Conservation (phyloP, 2,888 invertebrate genomes). For the Mesorhabditis sp. region DNA sequence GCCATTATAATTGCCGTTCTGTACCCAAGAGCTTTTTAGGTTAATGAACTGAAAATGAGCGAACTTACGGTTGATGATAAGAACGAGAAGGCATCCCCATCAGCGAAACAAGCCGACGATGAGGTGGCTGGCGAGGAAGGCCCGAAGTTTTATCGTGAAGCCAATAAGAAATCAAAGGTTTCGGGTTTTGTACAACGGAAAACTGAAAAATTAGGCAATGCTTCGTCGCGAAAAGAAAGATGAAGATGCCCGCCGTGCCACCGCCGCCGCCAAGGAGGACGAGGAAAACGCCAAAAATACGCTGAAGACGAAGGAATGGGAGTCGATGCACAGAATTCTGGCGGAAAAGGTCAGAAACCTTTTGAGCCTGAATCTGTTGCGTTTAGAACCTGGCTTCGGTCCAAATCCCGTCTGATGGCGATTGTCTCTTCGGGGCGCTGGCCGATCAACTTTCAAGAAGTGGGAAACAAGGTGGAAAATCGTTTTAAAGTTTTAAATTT, state of each 20-base stretch:
- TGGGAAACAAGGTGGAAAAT: neutral
- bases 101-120: neutral
- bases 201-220: neutral
- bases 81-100: neutral
- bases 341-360: neutral
- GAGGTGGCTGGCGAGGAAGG: neutral
- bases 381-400: neutral
- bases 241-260: neutral
- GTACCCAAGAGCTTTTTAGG: neutral
- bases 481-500: neutral
- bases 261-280: slow-evolving; percentile 2
- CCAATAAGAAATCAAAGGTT: neutral
- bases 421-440: neutral
- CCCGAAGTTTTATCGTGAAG: neutral
- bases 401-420: neutral
- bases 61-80: neutral
- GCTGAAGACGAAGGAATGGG: neutral
- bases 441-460: neutral
- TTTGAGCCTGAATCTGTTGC: neutral
- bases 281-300: neutral
- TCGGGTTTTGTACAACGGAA: neutral
- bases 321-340: neutral
- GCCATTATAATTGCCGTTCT: neutral
- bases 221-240: slow-evolving; percentile 2
- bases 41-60: neutral